phyloP scores from a whole-genome alignment of 2,113 vertebrate genomes.

The Dicentrarchus labrax region DNA sequence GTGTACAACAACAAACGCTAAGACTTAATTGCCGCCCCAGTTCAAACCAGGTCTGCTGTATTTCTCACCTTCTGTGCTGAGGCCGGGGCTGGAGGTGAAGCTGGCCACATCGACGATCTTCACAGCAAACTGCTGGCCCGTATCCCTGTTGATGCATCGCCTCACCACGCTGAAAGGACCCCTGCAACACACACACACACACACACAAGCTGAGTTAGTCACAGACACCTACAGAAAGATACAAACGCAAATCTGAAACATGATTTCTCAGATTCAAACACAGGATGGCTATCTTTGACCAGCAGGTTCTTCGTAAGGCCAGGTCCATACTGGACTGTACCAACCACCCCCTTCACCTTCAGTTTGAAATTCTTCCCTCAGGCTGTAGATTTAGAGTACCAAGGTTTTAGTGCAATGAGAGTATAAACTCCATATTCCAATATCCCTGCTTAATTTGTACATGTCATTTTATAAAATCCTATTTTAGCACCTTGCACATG shows the following conservation, averaged over 20 bases:
- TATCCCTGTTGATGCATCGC: conserved; percentile 99
- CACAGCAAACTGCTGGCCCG: conserved; percentile 97
- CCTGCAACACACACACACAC: conserved; percentile 82
- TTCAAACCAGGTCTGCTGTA: neutral
- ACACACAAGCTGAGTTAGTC: conserved; percentile 7
- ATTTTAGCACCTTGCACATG: too few species aligned
- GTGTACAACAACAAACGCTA: neutral
- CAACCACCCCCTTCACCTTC: too few species aligned
- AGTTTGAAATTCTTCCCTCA: too few species aligned
- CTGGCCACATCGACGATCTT: conserved; percentile 99
- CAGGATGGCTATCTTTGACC: too few species aligned
- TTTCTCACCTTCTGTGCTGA: conserved; percentile 97
- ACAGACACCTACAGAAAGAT: neutral
- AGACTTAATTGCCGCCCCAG: neutral
- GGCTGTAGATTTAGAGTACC: too few species aligned
- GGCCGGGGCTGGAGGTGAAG: conserved; percentile 99
- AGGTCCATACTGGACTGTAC: too few species aligned
- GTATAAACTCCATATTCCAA: too few species aligned
- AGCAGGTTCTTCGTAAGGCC: too few species aligned
- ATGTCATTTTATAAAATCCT: too few species aligned
- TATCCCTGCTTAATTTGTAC: too few species aligned
- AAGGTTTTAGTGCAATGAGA: too few species aligned
- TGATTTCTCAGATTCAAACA: conserved; percentile 10
- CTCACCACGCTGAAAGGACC: conserved; percentile 98
- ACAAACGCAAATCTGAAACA: neutral